These are phyloP conservation scores for Leucoraja ocellata DNA, from an alignment of 2,797 vertebrate genomes.

Conservation along the genomic window DNA sequence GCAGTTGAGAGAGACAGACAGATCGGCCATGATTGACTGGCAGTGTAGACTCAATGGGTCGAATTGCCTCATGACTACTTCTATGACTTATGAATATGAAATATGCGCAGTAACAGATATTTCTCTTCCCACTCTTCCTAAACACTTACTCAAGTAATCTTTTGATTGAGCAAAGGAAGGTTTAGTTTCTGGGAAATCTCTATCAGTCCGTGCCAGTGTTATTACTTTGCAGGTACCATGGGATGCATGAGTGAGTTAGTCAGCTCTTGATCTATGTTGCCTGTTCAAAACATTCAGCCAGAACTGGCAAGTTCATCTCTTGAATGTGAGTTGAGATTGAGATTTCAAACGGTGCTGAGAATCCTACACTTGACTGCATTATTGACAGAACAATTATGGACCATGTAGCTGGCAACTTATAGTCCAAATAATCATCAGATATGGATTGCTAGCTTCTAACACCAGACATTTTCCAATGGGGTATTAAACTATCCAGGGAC, in stretches of 20 bases:
- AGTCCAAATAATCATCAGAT: neutral
- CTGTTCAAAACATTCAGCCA: neutral
- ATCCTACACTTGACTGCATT: neutral
- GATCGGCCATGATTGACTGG: no score
- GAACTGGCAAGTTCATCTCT: neutral
- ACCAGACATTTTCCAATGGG: neutral
- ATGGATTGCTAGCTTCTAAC: neutral
- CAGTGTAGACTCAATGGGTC: no score
- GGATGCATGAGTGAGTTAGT: neutral
- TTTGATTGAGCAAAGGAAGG: neutral
- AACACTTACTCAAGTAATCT: neutral
- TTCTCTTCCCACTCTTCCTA: no score
- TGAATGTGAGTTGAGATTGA: neutral
- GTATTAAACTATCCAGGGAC: neutral
- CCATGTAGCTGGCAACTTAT: neutral
- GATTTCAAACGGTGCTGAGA: neutral
- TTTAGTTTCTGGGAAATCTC: no score
- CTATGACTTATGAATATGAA: neutral
- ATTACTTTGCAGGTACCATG: neutral
- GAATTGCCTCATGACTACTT: no score
- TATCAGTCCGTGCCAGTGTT: neutral
- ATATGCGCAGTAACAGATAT: neutral
- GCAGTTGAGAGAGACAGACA: no score
- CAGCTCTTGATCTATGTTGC: neutral
- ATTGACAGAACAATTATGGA: neutral